Base-by-base conservation (phyloP, 1,140 invertebrate genomes). In the Dendrolimus kikuchii region DNA sequence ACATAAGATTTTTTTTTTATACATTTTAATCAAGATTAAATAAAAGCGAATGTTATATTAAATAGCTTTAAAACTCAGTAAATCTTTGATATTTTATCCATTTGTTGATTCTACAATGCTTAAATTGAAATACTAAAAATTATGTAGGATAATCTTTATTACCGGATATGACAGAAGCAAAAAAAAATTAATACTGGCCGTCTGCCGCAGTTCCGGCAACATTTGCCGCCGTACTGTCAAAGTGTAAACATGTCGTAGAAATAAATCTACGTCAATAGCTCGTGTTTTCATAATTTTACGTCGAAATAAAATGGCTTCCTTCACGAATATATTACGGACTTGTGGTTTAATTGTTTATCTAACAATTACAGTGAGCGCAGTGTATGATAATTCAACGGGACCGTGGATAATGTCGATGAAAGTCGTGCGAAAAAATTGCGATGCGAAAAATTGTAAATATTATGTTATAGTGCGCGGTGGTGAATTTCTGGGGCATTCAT, bases 161-260 rank as follows among this genome's bases (percentile, higher is more conserved):
- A 49, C 55, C 72, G 74, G 71, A 78, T 70, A 53, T 81, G 71
- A 78, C 70, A 74, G 66, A 66, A 1, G 23, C 23, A 23, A 23
- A 23, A 3, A 23, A 23, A 23, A 23, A 73, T 49, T 8, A 9
- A 39, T 57, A 62, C 64, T 58, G 51, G 41, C 23, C 53, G 56
- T 62, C 47, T 72, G 62, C 74, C 60, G 76, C 73, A 81, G 72
- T 83, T 83, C 80, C 80, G 77, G 77, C 70, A 80, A 76, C 77
- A 77, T 75, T 77, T 80, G 71, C 77, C 75, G 77, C 78, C 73
- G 64, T 71, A 74, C 68, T 81, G 80, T 81, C 77, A 81, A 74
- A 59, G 46, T 9, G 53, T 49, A 10, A 81, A 77, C 60, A 81
- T 79, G 77, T 81, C 76, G 66, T 56, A 70, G 57, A 72, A 59